Evolutionary conservation across 2,113 vertebrate genomes (phyloP).

Genomic region (Salvelinus alpinus): DNA sequence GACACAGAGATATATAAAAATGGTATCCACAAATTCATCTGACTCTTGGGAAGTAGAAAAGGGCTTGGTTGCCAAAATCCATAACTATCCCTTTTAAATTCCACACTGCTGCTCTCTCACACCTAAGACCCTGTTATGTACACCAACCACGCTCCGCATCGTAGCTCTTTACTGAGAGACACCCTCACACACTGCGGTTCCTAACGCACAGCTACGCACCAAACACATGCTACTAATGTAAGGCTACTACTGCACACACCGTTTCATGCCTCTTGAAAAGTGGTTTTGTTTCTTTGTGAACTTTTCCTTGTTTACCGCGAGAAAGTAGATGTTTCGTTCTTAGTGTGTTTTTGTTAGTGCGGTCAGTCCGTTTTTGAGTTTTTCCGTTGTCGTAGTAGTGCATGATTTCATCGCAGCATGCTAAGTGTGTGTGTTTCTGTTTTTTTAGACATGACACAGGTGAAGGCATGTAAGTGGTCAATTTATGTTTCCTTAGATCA

Average conservation of each 20-base stretch:
- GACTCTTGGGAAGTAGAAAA: no score
- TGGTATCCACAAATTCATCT: no score
- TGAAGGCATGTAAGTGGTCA: slow-evolving; percentile 95
- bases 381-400: slow-evolving; percentile 68
- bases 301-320: neutral
- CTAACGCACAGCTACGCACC: slow-evolving; percentile 56
- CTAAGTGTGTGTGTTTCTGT: slow-evolving; percentile 79
- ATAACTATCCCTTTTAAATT: neutral
- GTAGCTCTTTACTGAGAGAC: slow-evolving; percentile 1
- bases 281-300: slow-evolving; percentile 7
- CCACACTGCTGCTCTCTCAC: neutral
- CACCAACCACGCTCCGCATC: neutral
- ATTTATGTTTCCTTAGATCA: slow-evolving; percentile 71
- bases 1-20: no score
- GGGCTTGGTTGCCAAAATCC: no score
- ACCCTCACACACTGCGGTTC: slow-evolving; percentile 35
- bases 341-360: neutral
- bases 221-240: slow-evolving; percentile 25
- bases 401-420: slow-evolving; percentile 83
- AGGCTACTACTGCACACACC: slow-evolving; percentile 22
- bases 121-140: no score
- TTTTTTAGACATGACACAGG: slow-evolving; percentile 91
- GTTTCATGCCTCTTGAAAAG: neutral
- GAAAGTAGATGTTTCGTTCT: neutral
- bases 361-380: slow-evolving; percentile 34